Conservation (phyloP, 2,888 invertebrate genomes). For the Latrodectus hesperus region DNA sequence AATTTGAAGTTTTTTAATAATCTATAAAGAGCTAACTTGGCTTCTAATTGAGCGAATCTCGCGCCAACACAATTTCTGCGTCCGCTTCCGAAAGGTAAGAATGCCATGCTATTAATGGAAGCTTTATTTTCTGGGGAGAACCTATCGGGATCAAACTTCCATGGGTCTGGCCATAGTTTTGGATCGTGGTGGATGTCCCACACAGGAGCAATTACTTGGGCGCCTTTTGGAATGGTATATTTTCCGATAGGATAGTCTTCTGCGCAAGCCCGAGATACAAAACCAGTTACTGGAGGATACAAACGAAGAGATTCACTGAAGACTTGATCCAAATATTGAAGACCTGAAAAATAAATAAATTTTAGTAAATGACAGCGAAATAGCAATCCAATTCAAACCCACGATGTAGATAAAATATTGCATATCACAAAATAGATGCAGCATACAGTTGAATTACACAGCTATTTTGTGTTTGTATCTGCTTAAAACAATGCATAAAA, state of each 20-base stretch:
- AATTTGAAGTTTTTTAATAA: conserved; percentile 64
- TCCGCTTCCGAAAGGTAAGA: conserved; percentile 70
- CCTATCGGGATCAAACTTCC: conserved; percentile 72
- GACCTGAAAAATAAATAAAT: conserved; percentile 19
- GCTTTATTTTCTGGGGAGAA: conserved; percentile 68
- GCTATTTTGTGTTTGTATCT: too few species aligned
- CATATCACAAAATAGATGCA: background rate
- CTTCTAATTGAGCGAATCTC: conserved; percentile 70
- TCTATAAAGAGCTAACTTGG: conserved; percentile 65
- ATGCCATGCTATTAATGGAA: conserved; percentile 46
- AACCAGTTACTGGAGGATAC: conserved; percentile 70
- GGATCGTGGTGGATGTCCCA: conserved; percentile 72
- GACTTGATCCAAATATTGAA: conserved; percentile 68
- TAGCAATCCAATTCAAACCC: background rate
- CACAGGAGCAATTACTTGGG: conserved; percentile 70
- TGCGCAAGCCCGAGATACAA: conserved; percentile 53
- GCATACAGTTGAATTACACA: background rate
- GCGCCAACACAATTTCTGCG: conserved; percentile 70
- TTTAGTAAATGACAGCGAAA: background rate
- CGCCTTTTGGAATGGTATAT: conserved; percentile 70
- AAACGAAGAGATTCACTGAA: conserved; percentile 62
- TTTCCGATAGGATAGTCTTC: conserved; percentile 60
- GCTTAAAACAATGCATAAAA: too few species aligned
- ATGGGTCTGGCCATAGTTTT: conserved; percentile 71
- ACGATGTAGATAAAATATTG: background rate